Base-by-base conservation (phyloP, 2,797 vertebrate species). In the Typhlichthys subterraneus region DNA sequence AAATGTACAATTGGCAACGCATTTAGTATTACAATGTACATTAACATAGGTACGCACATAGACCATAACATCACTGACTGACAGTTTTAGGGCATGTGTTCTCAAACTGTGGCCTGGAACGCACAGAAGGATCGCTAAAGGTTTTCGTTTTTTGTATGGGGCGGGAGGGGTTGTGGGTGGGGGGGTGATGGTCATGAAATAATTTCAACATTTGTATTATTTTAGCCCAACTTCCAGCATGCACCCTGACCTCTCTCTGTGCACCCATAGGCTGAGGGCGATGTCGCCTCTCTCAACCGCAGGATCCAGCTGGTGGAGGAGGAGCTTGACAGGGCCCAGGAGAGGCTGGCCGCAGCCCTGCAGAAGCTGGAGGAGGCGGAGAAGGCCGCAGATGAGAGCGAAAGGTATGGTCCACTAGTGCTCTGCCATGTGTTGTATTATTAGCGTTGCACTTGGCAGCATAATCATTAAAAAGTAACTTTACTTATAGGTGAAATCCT, bases 221-320 rank as follows among this genome's bases (percentile, higher is more conserved):
- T 17, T 13, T 49, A 31, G 87, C 83, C 76, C 86, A 79, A 73
- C 38, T 75, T 87, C 7, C 13, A 12, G 29, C 1, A 15, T 85
- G 70, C 87, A 79, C 65, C 65, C 3, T 78, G 49, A 69, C 67
- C 59, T 47, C 45, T 75, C 45, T 23, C 48, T 73, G 61, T 66
- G 69, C 76, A 49, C 61, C 49, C 31, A 4, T 29, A 99, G 97
- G 97, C 98, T 0, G 98, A 99, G 80, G 93, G 93, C 0, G 98
- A 99, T 59, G 97, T 98, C 74, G 96, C 96, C 0, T 95, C 94
- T 8, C 90, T 99, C 82, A 99, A 99, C 81, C 95, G 98, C 59
- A 95, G 97, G 54, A 98, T 99, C 91, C 97, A 98, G 91, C 93
- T 99, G 84, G 97, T 98, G 42, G 96, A 99, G 80, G 97, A 99